These are phyloP conservation scores for Chloroclysta siterata DNA, from an alignment of 2,888 invertebrate species.

Conservation along the genomic window DNA sequence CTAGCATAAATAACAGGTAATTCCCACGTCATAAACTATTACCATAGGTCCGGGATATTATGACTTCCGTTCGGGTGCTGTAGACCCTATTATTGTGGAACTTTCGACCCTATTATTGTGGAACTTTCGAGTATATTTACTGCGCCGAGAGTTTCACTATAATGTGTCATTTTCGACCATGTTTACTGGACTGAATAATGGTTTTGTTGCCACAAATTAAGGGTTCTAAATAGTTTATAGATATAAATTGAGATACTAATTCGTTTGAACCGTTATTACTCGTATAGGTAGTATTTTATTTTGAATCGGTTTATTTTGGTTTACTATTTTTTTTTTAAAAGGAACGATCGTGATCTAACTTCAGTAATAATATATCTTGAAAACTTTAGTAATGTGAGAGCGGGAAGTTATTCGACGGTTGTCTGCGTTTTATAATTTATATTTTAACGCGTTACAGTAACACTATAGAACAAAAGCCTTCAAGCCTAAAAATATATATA, in stretches of 20 bases:
- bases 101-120: slow-evolving; percentile 17
- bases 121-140: slow-evolving; percentile 23
- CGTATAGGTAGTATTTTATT: neutral
- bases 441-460: too few species aligned
- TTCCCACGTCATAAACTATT: slow-evolving; percentile 42
- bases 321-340: neutral
- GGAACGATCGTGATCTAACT: too few species aligned
- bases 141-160: neutral
- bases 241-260: slow-evolving; percentile 7
- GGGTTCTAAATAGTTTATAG: slow-evolving; percentile 19
- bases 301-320: neutral
- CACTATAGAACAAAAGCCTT: too few species aligned
- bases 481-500: too few species aligned
- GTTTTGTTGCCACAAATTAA: slow-evolving; percentile 12
- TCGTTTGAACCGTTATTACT: neutral
- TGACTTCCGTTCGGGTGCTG: slow-evolving; percentile 40
- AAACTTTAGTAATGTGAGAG: too few species aligned
- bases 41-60: slow-evolving; percentile 33
- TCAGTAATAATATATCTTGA: too few species aligned
- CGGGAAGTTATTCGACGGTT: too few species aligned
- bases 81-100: slow-evolving; percentile 16
- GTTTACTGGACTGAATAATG: slow-evolving; percentile 26
- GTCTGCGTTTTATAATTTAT: too few species aligned
- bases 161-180: slow-evolving; percentile 18
- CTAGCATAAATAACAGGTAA: slow-evolving; percentile 37